A percentile compares a stretch with the other conserved stretches of the same genome.
Conservation (phyloP, 2,888 invertebrate species). For the Ischnus inquisitorius region DNA sequence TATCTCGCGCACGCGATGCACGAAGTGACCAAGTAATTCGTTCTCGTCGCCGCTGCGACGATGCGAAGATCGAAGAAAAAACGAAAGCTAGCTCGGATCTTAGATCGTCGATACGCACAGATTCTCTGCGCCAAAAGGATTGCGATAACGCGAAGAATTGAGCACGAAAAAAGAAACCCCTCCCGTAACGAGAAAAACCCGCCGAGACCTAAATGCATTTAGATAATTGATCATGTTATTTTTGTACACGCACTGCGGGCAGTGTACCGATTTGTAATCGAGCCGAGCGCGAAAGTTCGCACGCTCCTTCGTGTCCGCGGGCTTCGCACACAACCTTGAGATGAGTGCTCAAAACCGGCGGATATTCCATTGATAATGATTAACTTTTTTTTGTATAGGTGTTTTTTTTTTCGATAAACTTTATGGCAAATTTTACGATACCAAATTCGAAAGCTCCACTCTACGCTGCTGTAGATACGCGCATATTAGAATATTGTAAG, state of each 20-base stretch:
- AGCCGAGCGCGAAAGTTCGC: neutral
- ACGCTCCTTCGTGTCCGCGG: neutral
- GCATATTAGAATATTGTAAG: conserved; percentile 15
- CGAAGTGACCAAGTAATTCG: conserved; percentile 92
- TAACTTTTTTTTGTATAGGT: conserved; percentile 4
- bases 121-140: conserved; percentile 12
- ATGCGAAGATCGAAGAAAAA: conserved; percentile 13
- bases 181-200: conserved; percentile 18
- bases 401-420: neutral
- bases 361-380: conserved; percentile 41
- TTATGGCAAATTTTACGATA: conserved; percentile 3
- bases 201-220: conserved; percentile 71
- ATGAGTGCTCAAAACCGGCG: conserved; percentile 10
- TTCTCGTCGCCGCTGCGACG: neutral
- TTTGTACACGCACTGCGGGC: conserved; percentile 78
- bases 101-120: conserved; percentile 34
- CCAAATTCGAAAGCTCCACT: neutral
- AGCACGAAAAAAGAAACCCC: conserved; percentile 20
- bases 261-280: conserved; percentile 68
- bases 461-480: neutral
- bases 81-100: conserved; percentile 30
- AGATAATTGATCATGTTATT: conserved; percentile 72
- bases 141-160: conserved; percentile 28
- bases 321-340: neutral
- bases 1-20: conserved; percentile 98